Evolutionary conservation across 2,113 vertebrate genomes (phyloP).

Genomic region (Amia ocellicauda): DNA sequence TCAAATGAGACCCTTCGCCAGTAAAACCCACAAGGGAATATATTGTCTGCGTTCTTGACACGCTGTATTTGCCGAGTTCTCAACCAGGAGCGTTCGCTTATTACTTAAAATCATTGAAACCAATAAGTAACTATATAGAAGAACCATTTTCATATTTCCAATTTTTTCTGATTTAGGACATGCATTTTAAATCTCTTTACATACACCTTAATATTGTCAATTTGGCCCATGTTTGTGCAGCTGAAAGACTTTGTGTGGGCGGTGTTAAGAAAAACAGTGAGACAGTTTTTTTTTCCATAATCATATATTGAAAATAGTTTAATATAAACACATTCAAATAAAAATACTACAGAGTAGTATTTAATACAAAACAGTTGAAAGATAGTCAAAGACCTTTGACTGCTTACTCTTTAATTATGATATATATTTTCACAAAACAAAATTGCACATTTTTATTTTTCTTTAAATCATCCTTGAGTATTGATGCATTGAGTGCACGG

Average conservation of each 20-base stretch:
- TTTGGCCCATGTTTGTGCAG: no score
- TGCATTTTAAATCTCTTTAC: no score
- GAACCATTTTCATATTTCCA: neutral
- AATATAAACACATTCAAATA: constrained; percentile 62
- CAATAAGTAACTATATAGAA: neutral
- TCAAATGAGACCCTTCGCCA: neutral
- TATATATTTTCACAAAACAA: constrained; percentile 68
- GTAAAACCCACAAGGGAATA: neutral
- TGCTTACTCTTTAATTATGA: constrained; percentile 83
- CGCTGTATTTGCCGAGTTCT: no score
- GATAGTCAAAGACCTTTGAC: constrained; percentile 70
- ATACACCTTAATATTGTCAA: no score
- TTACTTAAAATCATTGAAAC: neutral
- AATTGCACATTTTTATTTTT: constrained; percentile 80
- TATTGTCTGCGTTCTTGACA: neutral
- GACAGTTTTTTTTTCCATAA: neutral
- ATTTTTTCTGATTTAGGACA: no score
- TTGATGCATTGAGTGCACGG: constrained; percentile 71
- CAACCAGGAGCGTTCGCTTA: neutral
- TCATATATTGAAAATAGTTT: constrained; percentile 67
- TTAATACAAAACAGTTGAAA: constrained; percentile 70
- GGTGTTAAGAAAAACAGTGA: constrained; percentile 23
- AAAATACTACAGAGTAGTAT: constrained; percentile 66
- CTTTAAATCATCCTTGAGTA: constrained; percentile 74
- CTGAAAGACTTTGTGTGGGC: no score